These are phyloP conservation scores for Drosophila biarmipes DNA, from an alignment of 1,140 invertebrate species.

Conservation along the genomic window DNA sequence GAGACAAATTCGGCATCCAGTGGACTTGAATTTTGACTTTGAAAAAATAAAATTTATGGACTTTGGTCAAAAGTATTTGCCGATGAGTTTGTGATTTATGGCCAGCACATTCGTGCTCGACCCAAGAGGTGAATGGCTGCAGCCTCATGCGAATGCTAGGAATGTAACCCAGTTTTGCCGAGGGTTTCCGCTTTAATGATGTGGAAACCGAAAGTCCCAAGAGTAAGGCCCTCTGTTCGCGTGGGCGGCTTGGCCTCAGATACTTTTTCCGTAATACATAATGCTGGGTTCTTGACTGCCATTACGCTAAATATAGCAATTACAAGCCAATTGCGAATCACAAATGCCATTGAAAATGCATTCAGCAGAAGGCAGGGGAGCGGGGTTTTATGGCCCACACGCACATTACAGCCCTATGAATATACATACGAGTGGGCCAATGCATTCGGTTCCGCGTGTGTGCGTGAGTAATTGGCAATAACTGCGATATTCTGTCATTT, in stretches of 20 bases:
- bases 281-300: conserved; percentile 66
- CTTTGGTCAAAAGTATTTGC: conserved; percentile 57
- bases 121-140: conserved; percentile 28
- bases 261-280: conserved; percentile 49
- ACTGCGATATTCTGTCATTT: conserved; percentile 66
- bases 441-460: neutral
- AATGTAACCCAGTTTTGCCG: conserved; percentile 61
- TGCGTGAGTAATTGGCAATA: conserved; percentile 48
- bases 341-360: conserved; percentile 82
- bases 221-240: conserved; percentile 8
- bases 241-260: conserved; percentile 20
- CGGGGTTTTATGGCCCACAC: conserved; percentile 27
- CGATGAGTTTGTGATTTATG: conserved; percentile 70
- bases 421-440: conserved; percentile 14
- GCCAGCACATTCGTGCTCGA: neutral
- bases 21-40: conserved; percentile 17
- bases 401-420: conserved; percentile 34
- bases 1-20: conserved; percentile 12
- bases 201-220: conserved; percentile 71
- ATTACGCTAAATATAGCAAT: conserved; percentile 81
- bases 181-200: conserved; percentile 62
- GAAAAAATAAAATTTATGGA: conserved; percentile 39
- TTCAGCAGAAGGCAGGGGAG: conserved; percentile 51
- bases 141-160: conserved; percentile 9
- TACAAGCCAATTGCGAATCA: conserved; percentile 77